Base-by-base conservation (phyloP, 1,140 invertebrate genomes). In the Luehdorfia chinensis region DNA sequence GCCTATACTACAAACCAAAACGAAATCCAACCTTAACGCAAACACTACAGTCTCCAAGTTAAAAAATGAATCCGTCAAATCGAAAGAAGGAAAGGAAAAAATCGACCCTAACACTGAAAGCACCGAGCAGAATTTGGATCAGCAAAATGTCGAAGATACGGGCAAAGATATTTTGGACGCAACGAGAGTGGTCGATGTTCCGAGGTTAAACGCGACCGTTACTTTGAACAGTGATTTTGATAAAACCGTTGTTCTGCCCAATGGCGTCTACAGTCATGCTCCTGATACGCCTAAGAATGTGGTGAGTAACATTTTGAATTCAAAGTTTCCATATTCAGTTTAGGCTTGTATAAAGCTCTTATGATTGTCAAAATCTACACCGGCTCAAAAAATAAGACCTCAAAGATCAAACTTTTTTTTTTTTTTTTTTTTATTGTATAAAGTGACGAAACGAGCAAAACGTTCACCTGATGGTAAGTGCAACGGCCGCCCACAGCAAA, bases 181-280 rank as follows among this genome's bases (percentile, higher is more conserved):
- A 12, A 27, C 25, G 1, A 47, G 41, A 16, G 6, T 19, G 7
- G 27, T 23, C 1, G 16, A 16, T 57, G 32, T 45, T 59, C 44
- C 9, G 32, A 5, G 6, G 2, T 31, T 31, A 11, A 31, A 31
- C 11, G 2, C 28, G 2, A 65, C 50, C 1, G 54, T 59, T 0
- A 54, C 34, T 2, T 48, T 65, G 14, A 13, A 41, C 1, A 59
- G 21, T 11, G 52, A 72, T 30, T 62, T 75, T 62, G 66, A 83
- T 33, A 65, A 66, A 19, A 75, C 76, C 6, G 45, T 77, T 4
- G 70, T 75, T 3, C 34, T 80, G 23, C 58, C 64, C 0, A 80
- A 74, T 52, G 73, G 72, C 0, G 50, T 74, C 0, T 75, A 70
- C 23, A 58, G 66, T 15, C 75, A 80, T 43, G 66, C 52, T 1